Base-by-base conservation (phyloP, 2,113 vertebrate genomes). In the Myocastor coypus region DNA sequence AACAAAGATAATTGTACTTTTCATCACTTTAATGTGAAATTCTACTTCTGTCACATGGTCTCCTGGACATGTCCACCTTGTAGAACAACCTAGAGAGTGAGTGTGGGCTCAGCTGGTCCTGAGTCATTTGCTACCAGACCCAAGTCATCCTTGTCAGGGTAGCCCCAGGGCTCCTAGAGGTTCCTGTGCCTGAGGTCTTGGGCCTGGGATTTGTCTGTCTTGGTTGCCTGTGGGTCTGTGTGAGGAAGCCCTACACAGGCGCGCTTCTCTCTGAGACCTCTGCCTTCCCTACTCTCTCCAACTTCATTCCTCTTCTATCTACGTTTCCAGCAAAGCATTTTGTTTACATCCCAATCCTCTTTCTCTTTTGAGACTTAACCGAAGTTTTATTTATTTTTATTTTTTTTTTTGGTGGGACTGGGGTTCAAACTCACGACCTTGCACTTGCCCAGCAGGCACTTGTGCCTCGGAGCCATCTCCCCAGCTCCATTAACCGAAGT, bases 1-100 rank as follows among this genome's bases (percentile, higher is more conserved):
- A 57, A 90, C 68, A 81, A 90, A 93, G 37, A 68, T 34, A 94
- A 24, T 80, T 87, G n/a, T 66, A 11, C 91, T 87, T 96, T 71
- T 81, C 82, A 9, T 81, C 64, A 17, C 32, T 69, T 82, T 77
- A 52, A 17, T 73, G 11, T 52, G 80, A 91, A 80, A 22, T n/a
- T 55, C 14, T 40, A 28, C 7, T 57, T 61, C 50, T 4, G 52
- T 81, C 34, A 59, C 4, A 46, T 22, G 73, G n/a, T 80, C 61
- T 94, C 71, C 77, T 30, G 6, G n/a, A 88, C 4, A 13, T 84
- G 75, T 55, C 63, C 50, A 46, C 66, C 20, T 71, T 52, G 83
- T 11, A 28, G 55, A 73, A 52, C 2, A 77, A 2, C 3, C 12
- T 19, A 55, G 89, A 50, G 71, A 22, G 40, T 10, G 1, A 68